These are phyloP conservation scores for Mizuhopecten yessoensis DNA, from an alignment of 1,140 invertebrate species.

Conservation along the genomic window DNA sequence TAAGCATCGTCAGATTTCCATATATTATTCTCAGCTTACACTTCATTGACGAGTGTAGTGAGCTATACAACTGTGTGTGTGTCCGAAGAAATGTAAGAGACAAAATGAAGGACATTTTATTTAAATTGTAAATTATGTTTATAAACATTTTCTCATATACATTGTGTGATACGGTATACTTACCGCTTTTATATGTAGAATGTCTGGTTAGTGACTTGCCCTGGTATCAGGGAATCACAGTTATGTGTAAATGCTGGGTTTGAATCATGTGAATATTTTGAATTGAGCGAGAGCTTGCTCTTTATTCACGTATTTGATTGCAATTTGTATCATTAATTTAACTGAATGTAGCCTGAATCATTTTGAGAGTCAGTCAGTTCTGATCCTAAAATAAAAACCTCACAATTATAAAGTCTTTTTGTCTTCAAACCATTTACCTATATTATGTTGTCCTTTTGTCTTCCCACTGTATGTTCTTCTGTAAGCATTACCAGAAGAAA, in stretches of 20 bases:
- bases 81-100: no score
- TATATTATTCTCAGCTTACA: no score
- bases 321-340: conserved; percentile 19
- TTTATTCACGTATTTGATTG: conserved; percentile 8
- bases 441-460: no score
- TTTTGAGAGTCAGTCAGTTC: background rate
- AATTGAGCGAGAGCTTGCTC: background rate
- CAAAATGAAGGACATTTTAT: background rate
- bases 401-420: no score
- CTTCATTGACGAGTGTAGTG: no score
- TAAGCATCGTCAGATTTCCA: no score
- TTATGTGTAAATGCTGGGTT: background rate
- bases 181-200: background rate
- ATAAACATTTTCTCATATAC: background rate
- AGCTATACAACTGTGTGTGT: no score
- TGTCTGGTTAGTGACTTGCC: background rate
- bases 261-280: background rate
- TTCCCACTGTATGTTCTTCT: no score
- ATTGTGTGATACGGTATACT: background rate
- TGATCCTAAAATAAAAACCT: no score
- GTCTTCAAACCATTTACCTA: no score
- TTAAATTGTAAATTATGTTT: background rate
- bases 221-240: background rate
- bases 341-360: background rate
- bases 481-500: no score